Conservation (phyloP, 2,888 invertebrate species). For the Limulus polyphemus region DNA sequence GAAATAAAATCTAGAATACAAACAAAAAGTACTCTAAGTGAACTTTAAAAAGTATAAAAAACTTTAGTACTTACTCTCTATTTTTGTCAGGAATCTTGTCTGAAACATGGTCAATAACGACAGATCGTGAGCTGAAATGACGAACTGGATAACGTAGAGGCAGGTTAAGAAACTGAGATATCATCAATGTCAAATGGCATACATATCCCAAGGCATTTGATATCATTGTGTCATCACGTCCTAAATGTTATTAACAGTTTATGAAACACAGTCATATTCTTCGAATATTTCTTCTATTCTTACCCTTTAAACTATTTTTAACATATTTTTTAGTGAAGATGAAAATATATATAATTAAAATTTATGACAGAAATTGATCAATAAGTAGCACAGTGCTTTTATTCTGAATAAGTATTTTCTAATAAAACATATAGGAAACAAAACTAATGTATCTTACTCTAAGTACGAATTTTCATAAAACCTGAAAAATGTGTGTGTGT, state of each 20-base stretch:
- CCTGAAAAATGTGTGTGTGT: no score
- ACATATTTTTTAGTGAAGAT: neutral
- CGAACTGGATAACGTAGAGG: constrained; percentile 73
- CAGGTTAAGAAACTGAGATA: constrained; percentile 66
- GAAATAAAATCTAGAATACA: neutral
- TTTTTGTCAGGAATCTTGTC: constrained; percentile 49
- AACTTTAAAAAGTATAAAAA: constrained; percentile 27
- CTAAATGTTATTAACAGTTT: constrained; percentile 33
- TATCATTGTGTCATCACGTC: constrained; percentile 53
- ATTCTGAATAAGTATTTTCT: no score
- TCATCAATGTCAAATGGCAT: constrained; percentile 66
- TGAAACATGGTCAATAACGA: constrained; percentile 64
- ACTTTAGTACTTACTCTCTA: constrained; percentile 45
- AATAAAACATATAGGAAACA: no score
- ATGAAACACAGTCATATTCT: no score
- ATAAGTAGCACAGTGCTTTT: no score
- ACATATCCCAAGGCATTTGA: constrained; percentile 79
- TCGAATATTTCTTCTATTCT: no score
- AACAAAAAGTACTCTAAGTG: neutral
- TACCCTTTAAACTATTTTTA: constrained; percentile 1
- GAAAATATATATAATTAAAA: neutral
- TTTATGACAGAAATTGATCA: neutral
- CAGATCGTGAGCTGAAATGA: constrained; percentile 66
- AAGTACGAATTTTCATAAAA: no score
- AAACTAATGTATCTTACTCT: no score